Base-by-base conservation (phyloP, 2,797 vertebrate species). In the Danio kyathit region DNA sequence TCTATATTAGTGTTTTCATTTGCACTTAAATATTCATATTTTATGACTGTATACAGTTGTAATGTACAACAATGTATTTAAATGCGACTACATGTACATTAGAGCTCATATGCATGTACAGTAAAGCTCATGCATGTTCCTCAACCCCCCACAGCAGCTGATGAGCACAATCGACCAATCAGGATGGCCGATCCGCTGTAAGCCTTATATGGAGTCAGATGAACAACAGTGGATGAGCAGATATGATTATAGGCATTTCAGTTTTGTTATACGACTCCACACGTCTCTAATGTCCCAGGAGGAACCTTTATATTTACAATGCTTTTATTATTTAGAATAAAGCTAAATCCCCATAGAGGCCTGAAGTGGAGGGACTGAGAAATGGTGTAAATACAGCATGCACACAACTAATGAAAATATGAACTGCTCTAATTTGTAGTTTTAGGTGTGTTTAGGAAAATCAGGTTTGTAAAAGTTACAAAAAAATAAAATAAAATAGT, bases 131-230 rank as follows among this genome's bases (percentile, higher is more conserved):
- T 79, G 64, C 59, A 63, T 67, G 80, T 65, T 70, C 44, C 60
- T 61, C 71, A 21, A 79, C 77, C 79, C 81, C 82, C 84, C 29
- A 59, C 77, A 7, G 16, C 38, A 65, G 43, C 74, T 85, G 73
- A 82, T 74, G 66, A 83, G 81, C 67, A 56, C 49, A 56, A 71
- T 52, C 65, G 44, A 78, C 86, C 86, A 88, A 86, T 87, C 82
- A 84, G 63, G 71, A 73, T 44, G 48, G 51, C 13, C 0, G 13
- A 78, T 72, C 7, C 65, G 74, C 56, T 66, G 54, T 81, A 82
- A 84, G 69, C 85, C 86, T 87, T 86, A 87, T 85, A 88, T 82
- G 86, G 83, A 81, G 57, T 79, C 56, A 70, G 71, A 81, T 70
- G 21, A 73, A 14, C 52, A 74, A 78, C 76, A 80, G 60, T 69